Base-by-base conservation (phyloP, 2,113 vertebrate species). In the Oceanites oceanicus region DNA sequence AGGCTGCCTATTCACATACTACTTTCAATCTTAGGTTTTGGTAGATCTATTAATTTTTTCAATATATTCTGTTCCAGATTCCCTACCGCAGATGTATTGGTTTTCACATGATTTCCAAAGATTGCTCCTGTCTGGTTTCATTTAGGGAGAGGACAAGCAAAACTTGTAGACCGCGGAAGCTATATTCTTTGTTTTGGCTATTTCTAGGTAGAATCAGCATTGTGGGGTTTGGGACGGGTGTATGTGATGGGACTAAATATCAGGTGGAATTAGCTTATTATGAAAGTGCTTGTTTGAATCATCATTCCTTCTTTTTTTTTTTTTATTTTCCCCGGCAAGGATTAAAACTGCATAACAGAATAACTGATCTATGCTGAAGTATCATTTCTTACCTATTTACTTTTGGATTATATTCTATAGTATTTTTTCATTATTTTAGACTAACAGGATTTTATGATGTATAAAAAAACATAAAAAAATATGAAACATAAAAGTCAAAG, bases 151-250 rank as follows among this genome's bases (percentile, higher is more conserved):
- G 47, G 59, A 96, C 45, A 89, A 88, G 80, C 45, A 86, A 91
- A 84, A 59, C 38, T 76, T 77, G 55, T 63, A 94, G 77, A 92
- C 61, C 47, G 42, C 49, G 71, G 80, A 96, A 96, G 44, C 55
- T 10, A 13, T 85, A 67, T 85, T 91, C 77, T 97, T 96, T 97
- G 58, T 78, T 94, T 96, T 97, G 95, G 96, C 86, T 92, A 26
- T 62, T 94, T 91, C 80, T 66, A 94, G 62, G 47, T 79, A 29
- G 77, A 91, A 97, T 88, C 63, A 83, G 91, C 42, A 88, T 14
- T 81, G 55, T 71, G 75, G 9, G 56, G 23, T 91, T 92, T 92
- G 59, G 67, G 68, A 91, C 77, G 42, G 32, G 45, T 91, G 61
- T 53, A 65, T 75, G 40, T 53, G 81, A 92, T 61, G 73, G 45